A percentile compares a stretch with the other conserved stretches of the same genome.
These are phyloP conservation scores for Chaitophorus viminalis DNA, from an alignment of 2,888 invertebrate species.

Conservation along the genomic window DNA sequence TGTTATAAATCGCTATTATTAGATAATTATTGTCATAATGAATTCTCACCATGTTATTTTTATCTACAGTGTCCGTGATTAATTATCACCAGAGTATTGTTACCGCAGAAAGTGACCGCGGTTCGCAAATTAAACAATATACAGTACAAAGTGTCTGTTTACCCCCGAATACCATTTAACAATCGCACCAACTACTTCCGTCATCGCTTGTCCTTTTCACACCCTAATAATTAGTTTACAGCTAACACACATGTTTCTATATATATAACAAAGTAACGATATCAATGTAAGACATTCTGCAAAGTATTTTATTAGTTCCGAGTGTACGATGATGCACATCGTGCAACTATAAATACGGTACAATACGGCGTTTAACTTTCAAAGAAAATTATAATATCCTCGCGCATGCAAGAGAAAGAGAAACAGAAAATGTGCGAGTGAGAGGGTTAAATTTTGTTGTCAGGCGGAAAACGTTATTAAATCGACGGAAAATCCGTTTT, in stretches of 20 bases:
- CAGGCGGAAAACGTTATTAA: constrained; percentile 44
- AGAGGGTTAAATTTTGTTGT: constrained; percentile 19
- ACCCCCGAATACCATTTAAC: not conserved
- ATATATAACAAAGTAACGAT: not conserved
- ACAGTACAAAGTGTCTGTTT: no score
- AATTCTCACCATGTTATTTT: no score
- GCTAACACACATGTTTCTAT: not conserved
- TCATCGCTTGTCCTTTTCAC: not conserved
- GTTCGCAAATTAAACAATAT: no score
- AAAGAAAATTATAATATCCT: constrained; percentile 32
- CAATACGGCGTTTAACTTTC: not conserved
- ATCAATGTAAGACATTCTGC: not conserved
- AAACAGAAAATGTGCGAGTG: no score
- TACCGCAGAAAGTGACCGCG: no score
- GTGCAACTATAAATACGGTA: not conserved
- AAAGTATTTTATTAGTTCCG: not conserved
- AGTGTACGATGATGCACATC: not conserved
- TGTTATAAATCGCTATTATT: no score
- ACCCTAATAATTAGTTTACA: not conserved
- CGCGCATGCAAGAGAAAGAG: no score
- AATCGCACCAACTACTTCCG: not conserved
- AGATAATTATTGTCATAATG: no score
- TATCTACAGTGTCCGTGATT: no score
- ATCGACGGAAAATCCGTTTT: not conserved
- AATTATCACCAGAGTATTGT: no score